phyloP scores from a whole-genome alignment of 2,797 vertebrate species.

The Hippoglossus hippoglossus region DNA sequence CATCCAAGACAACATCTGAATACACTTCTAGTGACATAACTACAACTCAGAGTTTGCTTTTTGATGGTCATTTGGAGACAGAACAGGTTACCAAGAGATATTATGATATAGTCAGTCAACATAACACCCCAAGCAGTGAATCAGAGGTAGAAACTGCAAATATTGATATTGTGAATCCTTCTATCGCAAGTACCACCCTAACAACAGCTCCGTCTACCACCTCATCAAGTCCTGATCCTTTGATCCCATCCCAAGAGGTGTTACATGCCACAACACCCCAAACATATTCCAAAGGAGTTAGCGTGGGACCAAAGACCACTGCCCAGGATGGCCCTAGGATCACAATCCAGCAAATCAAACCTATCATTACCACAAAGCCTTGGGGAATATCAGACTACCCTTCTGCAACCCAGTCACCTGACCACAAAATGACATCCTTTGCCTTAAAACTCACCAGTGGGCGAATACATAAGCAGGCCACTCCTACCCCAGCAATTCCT shows the following conservation, averaged over 20 bases:
- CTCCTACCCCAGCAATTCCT: slow-evolving; percentile 25
- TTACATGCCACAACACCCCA: slow-evolving; percentile 37
- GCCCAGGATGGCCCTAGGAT: slow-evolving; percentile 39
- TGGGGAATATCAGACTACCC: slow-evolving; percentile 16
- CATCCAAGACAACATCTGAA: slow-evolving; percentile 30
- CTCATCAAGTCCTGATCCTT: background rate
- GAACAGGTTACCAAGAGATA: slow-evolving; percentile 33
- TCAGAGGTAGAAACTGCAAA: slow-evolving; percentile 58
- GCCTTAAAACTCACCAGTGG: background rate
- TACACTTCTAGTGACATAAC: slow-evolving; percentile 21
- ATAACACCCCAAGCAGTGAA: slow-evolving; percentile 33
- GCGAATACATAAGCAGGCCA: background rate
- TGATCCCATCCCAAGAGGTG: slow-evolving; percentile 34
- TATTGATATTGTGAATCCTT: slow-evolving; percentile 4
- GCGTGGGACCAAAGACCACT: slow-evolving; percentile 14
- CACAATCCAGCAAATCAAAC: slow-evolving; percentile 55
- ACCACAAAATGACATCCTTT: slow-evolving; percentile 51
- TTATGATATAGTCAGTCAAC: slow-evolving; percentile 42
- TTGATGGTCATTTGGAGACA: slow-evolving; percentile 28
- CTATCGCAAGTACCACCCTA: background rate
- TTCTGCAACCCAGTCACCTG: slow-evolving; percentile 32
- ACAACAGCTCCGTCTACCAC: slow-evolving; percentile 37
- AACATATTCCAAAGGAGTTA: slow-evolving; percentile 18
- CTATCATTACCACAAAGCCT: slow-evolving; percentile 22
- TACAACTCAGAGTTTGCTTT: slow-evolving; percentile 11